Evolutionary conservation across 2,888 invertebrate genomes (phyloP), one percentile per base, ranked within the genome.

Genomic region (Eupsilia transversa): DNA sequence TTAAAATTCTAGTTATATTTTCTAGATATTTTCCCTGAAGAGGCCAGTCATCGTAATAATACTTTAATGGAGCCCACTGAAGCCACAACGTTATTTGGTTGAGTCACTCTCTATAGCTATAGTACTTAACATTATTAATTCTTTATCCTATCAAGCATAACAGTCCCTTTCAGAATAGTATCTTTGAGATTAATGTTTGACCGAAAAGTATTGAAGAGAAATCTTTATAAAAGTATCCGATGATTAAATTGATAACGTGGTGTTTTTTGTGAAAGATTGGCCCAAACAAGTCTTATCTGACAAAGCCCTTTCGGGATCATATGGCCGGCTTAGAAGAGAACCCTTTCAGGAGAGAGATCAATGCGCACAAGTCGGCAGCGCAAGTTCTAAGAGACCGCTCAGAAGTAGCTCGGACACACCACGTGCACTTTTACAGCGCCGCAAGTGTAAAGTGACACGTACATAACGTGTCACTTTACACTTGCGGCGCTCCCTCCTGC

Each of bases 191-290:
- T 84, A 84, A 89, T 87, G 80, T 80, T 65, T 75, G 75, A 76
- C 74, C 72, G 73, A 84, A 83, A 79, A 74, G 84, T 87, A 87
- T 87, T 86, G 80, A 84, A 77, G 72, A 72, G 82, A 78, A 86
- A 84, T 83, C 77, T 82, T 72, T 82, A 72, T 74, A 84, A 83
- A 86, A 79, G 79, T 92, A 90, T 90, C 89, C 86, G 89, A 93
- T 93, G 94, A 94, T 94, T 94, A 92, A 93, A 94, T 93, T 92
- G 94, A 94, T 94, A 94, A 92, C 89, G 89, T 88, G 89, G 90
- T 90, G 87, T 90, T 90, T 92, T 91, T 91, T 90, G 90, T 89
- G 88, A 82, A 89, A 92, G 93, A 93, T 93, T 92, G 92, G 90
- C 88, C 91, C 90, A 91, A 92, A 92, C 91, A 90, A 91, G 91